These are phyloP conservation scores for Deladenus siricidicola DNA, from an alignment of 2,888 invertebrate genomes.

Conservation along the genomic window DNA sequence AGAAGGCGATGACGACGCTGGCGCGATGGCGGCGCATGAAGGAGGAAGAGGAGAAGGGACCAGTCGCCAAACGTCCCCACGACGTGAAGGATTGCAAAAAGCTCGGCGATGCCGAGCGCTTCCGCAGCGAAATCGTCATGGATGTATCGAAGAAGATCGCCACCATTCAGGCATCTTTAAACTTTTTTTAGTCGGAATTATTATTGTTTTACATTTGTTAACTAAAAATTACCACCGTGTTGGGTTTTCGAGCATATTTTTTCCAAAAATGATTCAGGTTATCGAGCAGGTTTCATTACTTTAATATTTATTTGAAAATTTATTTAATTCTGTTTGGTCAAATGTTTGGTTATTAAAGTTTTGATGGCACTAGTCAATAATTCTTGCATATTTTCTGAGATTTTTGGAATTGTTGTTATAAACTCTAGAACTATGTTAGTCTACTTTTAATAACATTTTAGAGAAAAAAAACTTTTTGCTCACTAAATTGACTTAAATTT, in stretches of 20 bases:
- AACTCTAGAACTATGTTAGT: neutral
- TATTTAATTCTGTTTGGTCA: too few relatives aligned
- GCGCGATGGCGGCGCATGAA: slow-evolving; percentile 97
- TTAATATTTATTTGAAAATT: too few relatives aligned
- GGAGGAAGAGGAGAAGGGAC: slow-evolving; percentile 65
- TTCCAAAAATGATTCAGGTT: too few relatives aligned
- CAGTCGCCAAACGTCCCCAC: slow-evolving; percentile 46
- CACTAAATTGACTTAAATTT: slow-evolving; percentile 9
- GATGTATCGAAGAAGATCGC: slow-evolving; percentile 97
- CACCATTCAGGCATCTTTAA: slow-evolving; percentile 70
- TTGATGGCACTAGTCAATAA: too few relatives aligned
- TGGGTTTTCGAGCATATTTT: too few relatives aligned
- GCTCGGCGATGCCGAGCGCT: slow-evolving; percentile 73
- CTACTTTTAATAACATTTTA: too few relatives aligned
- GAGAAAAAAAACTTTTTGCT: neutral
- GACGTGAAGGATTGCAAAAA: slow-evolving; percentile 74
- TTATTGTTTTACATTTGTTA: too few relatives aligned
- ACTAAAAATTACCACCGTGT: too few relatives aligned
- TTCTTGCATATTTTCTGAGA: too few relatives aligned
- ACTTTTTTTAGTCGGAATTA: too few relatives aligned
- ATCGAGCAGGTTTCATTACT: too few relatives aligned
- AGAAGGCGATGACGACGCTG: slow-evolving; percentile 95
- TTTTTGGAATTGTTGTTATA: neutral
- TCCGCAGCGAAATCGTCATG: slow-evolving; percentile 81
- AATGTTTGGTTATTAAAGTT: too few relatives aligned